Evolutionary conservation across 2,113 vertebrate genomes (phyloP).

Genomic region (Toxotes chatareus): DNA sequence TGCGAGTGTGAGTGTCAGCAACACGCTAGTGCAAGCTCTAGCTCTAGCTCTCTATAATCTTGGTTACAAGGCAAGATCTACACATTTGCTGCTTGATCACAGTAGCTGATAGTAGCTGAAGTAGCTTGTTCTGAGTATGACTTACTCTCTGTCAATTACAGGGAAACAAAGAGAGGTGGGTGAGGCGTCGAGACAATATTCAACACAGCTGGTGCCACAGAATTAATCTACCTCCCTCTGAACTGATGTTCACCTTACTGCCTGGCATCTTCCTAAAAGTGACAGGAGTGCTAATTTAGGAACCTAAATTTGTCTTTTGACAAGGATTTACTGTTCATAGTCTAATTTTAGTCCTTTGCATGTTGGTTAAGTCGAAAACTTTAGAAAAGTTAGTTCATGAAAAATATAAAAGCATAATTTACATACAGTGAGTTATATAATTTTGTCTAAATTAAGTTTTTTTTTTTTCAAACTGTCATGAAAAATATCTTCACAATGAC

Average conservation of each 20-base stretch:
- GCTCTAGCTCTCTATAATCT: background rate
- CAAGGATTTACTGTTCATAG: background rate
- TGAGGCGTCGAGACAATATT: background rate
- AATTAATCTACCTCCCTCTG: conserved; percentile 10
- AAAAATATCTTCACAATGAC: background rate
- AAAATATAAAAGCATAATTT: background rate
- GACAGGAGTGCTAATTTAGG: background rate
- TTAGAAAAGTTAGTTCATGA: background rate
- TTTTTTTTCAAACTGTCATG: background rate
- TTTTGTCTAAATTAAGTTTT: background rate
- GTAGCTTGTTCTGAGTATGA: background rate
- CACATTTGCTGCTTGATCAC: background rate
- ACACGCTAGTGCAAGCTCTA: background rate
- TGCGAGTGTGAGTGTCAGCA: background rate
- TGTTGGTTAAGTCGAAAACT: background rate
- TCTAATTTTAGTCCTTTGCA: background rate
- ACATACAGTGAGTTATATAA: background rate
- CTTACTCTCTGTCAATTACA: conserved; percentile 2
- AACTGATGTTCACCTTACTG: conserved; percentile 16
- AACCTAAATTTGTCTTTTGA: background rate
- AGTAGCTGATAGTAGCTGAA: too few relatives aligned
- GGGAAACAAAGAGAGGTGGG: background rate
- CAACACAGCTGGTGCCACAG: background rate
- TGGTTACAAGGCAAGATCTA: background rate
- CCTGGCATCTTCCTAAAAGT: background rate